Conservation (phyloP, 1,140 invertebrate genomes). For the Neelides sp. region DNA sequence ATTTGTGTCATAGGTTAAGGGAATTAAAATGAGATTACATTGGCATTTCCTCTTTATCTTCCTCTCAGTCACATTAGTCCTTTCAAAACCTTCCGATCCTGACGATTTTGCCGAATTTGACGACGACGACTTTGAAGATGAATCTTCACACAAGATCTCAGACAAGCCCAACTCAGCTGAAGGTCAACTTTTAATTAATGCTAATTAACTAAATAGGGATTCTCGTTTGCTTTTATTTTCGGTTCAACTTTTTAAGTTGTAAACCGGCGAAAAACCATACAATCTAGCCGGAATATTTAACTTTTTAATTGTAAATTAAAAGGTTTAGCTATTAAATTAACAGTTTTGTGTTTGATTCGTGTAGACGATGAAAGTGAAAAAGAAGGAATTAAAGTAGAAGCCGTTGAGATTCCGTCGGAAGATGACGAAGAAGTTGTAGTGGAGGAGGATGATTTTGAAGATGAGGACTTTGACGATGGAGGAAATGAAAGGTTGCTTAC, state of each 20-base stretch:
- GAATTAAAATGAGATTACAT: too few species aligned
- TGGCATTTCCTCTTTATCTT: too few species aligned
- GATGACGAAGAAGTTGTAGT: not conserved
- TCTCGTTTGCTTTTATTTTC: not conserved
- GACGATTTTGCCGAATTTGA: conserved; percentile 28
- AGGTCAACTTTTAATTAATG: not conserved
- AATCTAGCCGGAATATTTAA: not conserved
- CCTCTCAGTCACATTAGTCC: too few species aligned
- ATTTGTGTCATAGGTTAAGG: too few species aligned
- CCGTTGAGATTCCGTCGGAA: not conserved
- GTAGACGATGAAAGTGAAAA: conserved; percentile 20
- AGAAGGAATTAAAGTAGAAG: not conserved
- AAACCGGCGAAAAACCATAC: not conserved
- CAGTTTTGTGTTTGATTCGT: conserved; percentile 18
- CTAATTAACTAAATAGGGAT: not conserved
- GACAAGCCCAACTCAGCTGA: not conserved
- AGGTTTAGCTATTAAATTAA: not conserved
- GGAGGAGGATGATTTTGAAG: conserved; percentile 30
- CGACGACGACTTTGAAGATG: conserved; percentile 24
- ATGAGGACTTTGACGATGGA: conserved; percentile 30
- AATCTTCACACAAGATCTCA: not conserved
- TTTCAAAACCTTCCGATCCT: too few species aligned
- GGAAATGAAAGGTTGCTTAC: not conserved
- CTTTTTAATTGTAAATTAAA: not conserved
- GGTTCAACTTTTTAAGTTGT: too few species aligned